phyloP scores from a whole-genome alignment of 2,113 vertebrate species.

The Connochaetes taurinus region DNA sequence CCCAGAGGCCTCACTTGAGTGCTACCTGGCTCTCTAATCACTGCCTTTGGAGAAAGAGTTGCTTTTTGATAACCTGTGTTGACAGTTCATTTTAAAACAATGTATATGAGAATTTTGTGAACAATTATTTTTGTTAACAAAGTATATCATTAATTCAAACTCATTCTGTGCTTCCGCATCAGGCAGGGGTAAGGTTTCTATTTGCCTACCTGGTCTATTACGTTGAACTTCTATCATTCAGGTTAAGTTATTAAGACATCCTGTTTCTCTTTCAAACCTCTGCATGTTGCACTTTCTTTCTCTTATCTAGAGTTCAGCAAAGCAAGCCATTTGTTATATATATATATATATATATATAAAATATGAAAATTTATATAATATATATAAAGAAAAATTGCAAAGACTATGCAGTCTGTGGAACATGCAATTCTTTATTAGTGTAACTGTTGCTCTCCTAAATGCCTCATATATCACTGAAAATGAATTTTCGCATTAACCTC shows the following conservation, averaged over 20 bases:
- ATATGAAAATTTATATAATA: background rate
- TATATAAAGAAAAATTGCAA: background rate
- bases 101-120: background rate
- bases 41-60: background rate
- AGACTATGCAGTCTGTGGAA: background rate
- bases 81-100: background rate
- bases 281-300: background rate
- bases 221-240: background rate
- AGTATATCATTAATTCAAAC: background rate
- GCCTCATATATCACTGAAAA: slow-evolving; percentile 50
- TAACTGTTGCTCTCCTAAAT: background rate
- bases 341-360: background rate
- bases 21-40: background rate
- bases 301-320: background rate
- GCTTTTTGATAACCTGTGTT: background rate
- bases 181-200: background rate
- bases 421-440: background rate
- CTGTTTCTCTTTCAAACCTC: background rate
- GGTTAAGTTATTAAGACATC: background rate
- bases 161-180: background rate
- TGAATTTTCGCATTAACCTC: slow-evolving; percentile 68
- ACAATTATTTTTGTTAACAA: background rate
- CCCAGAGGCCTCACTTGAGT: background rate
- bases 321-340: background rate
- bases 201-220: background rate